Evolutionary conservation across 2,888 invertebrate species (phyloP), one percentile per base, ranked within the genome.

Genomic region (Dynastes tityus): DNA sequence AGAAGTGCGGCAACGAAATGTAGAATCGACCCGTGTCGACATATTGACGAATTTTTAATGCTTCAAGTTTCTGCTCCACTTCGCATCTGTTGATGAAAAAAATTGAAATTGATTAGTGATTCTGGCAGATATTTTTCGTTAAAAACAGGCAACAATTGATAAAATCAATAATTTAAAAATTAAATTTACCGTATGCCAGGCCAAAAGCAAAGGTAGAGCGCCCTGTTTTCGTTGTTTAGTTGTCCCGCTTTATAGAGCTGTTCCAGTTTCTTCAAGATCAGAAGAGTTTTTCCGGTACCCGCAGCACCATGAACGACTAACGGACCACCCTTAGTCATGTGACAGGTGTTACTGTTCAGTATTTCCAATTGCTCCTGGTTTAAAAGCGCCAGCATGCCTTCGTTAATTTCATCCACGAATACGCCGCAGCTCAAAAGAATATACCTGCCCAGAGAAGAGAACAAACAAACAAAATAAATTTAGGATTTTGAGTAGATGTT

Each of bases 271-370:
- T 84, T 85, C 78, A 88, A 81, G 79, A 87, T 83, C 74, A 88
- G 82, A 64, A 88, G 80, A n/a, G 88, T 88, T 82, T 88, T 88
- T 16, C 88, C 88, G 8, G 87, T 87, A n/a, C 88, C 88, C n/a
- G 88, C 88, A 13, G 87, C 87, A 11, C 88, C 88, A 78, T 88
- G 88, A 4, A 87, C 87, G 8, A 88, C 87, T 79, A 87, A 81
- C 40, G 86, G 83, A 11, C 81, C 79, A 61, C 81, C 76, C 6
- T 84, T 83, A 13, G 83, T 82, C 45, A 83, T 81, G 11, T 80
- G 78, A 70, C 85, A 85, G 2, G 81, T 63, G 29, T 85, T 82
- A 40, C 80, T 84, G 55, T 83, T 83, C 11, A 88, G 77, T 27
- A 88, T 80, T 51, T 85, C 82, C 5, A 87, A 71, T 82, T 88